Evolutionary conservation across 30 jellyfish, hydroid and myxozoan genomes (phyloP), one percentile per base, ranked within the genome.

Genomic region (Euphysa ruthae): DNA sequence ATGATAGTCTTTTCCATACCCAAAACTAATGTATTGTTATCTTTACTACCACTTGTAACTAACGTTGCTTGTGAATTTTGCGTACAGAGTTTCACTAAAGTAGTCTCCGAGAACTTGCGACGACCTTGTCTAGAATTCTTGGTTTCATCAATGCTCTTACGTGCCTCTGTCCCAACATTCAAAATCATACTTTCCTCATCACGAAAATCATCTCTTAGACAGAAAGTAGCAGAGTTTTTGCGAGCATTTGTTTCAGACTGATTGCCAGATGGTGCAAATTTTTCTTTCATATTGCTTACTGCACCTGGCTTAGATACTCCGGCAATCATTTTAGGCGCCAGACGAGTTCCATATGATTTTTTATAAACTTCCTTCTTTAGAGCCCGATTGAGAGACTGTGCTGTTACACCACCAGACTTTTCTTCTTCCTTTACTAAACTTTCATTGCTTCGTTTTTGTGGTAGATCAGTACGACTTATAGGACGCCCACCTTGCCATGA

Each of bases 51-150:
- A 55, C 98, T 89, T 58, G 80, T 93, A 2, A 89, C 93, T 55
- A 89, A 51, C 1, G 98, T 89, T 24, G 98, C 98, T 43, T 89
- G 98, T 38, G 94, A 80, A 35, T 93, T 89, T 38, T 58, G 26
- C 25, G 98, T 78, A 49, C 95, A 26, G 2, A 89, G 64, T 18
- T 44, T 4, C 28, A 29, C 32, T 24, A 63, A 7, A 32, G 30
- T 18, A 35, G 77, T 21, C 32, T 30, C 57, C 22, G 8, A 2
- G 18, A 28, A 3, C 18, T 46, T 28, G 18, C 51, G 43, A 24
- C 19, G n/a, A 13, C 10, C 26, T n/a, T 6, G 13, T 30, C 42
- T 63, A 33, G 66, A 3, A 63, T 63, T 44, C 12, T 8, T 46
- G n/a, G n/a, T 38, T 38, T 12, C 12, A n/a, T 38, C 52, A 8